phyloP scores from a whole-genome alignment of 2,888 invertebrate genomes.

The Yponomeuta malinellus region DNA sequence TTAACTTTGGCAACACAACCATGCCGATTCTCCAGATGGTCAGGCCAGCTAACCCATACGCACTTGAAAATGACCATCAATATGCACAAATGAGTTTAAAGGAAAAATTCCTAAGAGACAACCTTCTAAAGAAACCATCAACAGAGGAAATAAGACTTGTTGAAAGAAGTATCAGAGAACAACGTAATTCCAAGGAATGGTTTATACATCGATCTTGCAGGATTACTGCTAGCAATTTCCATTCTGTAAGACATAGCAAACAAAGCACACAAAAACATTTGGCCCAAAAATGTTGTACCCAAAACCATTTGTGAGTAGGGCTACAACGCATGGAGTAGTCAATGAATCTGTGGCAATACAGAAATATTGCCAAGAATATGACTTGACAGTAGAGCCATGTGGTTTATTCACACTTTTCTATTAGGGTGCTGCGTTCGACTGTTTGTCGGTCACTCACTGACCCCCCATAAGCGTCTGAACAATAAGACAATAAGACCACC shows the following conservation, averaged over 20 bases:
- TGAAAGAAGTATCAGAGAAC: background rate
- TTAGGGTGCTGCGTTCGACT: background rate
- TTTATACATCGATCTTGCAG: background rate
- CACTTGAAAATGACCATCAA: too few relatives aligned
- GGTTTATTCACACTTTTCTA: background rate
- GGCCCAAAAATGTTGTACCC: background rate
- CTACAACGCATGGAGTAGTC: constrained; percentile 2
- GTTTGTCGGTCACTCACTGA: background rate
- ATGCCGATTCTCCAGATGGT: too few relatives aligned
- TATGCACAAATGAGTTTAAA: too few relatives aligned
- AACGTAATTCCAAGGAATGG: background rate
- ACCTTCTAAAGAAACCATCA: too few relatives aligned
- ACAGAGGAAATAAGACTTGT: background rate
- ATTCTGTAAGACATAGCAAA: background rate
- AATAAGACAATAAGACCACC: background rate
- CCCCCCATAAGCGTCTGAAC: background rate
- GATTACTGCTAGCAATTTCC: constrained; percentile 3
- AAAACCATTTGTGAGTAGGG: background rate
- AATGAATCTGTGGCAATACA: background rate
- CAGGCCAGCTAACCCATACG: too few relatives aligned
- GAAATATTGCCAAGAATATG: too few relatives aligned
- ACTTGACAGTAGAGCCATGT: too few relatives aligned
- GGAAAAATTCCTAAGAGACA: too few relatives aligned
- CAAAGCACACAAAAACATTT: background rate
- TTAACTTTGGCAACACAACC: too few relatives aligned